Conservation (phyloP, 2,797 vertebrate species). For the Sebastes vulpes region DNA sequence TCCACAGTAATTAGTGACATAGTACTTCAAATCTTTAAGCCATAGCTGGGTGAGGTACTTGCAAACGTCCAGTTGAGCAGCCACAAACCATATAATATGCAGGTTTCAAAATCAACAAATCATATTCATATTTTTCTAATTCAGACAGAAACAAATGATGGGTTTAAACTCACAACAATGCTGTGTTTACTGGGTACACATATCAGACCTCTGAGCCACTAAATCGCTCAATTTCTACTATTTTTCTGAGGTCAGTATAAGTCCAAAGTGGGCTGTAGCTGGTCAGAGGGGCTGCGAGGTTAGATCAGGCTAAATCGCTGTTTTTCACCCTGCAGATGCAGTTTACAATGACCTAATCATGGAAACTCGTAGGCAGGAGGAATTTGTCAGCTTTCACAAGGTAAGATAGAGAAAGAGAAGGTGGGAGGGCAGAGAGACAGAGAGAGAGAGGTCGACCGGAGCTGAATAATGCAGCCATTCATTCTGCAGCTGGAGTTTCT, state of each 20-base stretch:
- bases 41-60: background rate
- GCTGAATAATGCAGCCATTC: conserved; percentile 55
- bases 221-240: background rate
- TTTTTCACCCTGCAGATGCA: conserved; percentile 70
- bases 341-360: conserved; percentile 51
- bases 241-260: background rate
- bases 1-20: background rate
- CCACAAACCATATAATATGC: background rate
- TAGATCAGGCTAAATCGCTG: conserved; percentile 40
- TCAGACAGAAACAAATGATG: background rate
- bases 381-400: conserved; percentile 59
- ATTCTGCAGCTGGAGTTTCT: conserved; percentile 35
- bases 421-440: background rate
- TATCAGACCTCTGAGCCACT: background rate
- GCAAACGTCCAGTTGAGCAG: background rate
- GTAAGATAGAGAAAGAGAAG: conserved; percentile 61
- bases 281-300: background rate
- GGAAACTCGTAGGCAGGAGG: conserved; percentile 49
- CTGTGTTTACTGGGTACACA: background rate
- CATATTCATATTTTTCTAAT: background rate
- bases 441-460: background rate
- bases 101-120: background rate
- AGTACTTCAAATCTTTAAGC: background rate
- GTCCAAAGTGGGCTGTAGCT: background rate
- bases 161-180: background rate